Percentiles rank a stretch among this genome's conserved stretches.
Evolutionary conservation across 2,797 vertebrate genomes (phyloP).

Genomic region (Delichon dasypus): DNA sequence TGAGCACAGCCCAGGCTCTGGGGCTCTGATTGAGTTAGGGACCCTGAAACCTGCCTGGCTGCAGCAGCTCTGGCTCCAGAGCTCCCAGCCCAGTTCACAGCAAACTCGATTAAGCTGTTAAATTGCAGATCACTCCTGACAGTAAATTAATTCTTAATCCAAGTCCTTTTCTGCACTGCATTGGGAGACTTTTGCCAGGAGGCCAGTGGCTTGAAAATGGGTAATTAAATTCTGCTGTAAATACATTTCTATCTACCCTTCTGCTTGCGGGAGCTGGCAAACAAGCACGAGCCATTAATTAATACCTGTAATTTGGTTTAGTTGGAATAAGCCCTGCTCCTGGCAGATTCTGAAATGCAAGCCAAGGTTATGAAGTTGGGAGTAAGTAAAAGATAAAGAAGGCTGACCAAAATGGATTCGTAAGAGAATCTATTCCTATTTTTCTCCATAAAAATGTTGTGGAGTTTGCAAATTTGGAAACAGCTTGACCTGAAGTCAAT

Average conservation of each 20-base stretch:
- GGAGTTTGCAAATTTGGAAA: background rate
- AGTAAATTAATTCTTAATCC: slow-evolving; percentile 74
- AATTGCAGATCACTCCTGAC: slow-evolving; percentile 62
- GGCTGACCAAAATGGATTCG: background rate
- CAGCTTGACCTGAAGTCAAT: background rate
- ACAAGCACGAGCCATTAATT: slow-evolving; percentile 57
- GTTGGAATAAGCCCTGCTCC: slow-evolving; percentile 12
- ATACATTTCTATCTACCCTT: slow-evolving; percentile 18
- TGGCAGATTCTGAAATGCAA: slow-evolving; percentile 22
- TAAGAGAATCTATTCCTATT: background rate
- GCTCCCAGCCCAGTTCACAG: slow-evolving; percentile 6
- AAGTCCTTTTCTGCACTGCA: background rate
- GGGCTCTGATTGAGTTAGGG: background rate
- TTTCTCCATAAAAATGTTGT: background rate
- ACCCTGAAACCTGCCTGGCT: background rate
- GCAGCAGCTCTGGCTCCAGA: slow-evolving; percentile 44
- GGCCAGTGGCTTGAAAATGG: slow-evolving; percentile 43
- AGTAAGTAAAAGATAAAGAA: background rate
- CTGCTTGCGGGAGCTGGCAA: slow-evolving; percentile 55
- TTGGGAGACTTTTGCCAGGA: slow-evolving; percentile 26
- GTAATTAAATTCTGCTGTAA: slow-evolving; percentile 43
- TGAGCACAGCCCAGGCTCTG: background rate
- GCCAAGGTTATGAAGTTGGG: background rate
- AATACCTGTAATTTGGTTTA: slow-evolving; percentile 57
- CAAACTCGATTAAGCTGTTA: slow-evolving; percentile 75